These are phyloP conservation scores for Gasteruption jaculator DNA, from an alignment of 2,888 invertebrate species.

Conservation along the genomic window DNA sequence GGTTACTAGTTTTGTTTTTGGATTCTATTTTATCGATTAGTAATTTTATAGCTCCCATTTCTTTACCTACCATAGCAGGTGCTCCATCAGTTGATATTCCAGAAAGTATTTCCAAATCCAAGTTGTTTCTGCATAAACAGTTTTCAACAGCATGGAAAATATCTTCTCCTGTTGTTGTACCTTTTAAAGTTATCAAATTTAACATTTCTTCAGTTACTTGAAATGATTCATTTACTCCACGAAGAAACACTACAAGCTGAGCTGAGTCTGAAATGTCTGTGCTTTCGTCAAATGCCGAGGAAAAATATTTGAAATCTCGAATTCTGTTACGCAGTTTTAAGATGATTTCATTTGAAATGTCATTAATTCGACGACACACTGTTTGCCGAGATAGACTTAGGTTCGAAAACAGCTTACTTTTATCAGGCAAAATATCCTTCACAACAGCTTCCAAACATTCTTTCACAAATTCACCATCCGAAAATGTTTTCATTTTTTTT, in stretches of 20 bases:
- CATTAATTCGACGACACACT: background rate
- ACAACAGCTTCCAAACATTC: conserved; percentile 3
- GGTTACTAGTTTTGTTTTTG: too few species aligned
- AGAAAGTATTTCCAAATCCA: conserved; percentile 1
- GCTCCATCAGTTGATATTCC: conserved; percentile 14
- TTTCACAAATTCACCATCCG: conserved; percentile 4
- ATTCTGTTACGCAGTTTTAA: background rate
- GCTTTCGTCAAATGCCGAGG: conserved; percentile 11
- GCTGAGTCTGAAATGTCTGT: conserved; percentile 6
- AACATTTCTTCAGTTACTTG: conserved; percentile 10
- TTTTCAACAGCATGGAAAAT: conserved; percentile 2
- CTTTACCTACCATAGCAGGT: conserved; percentile 10
- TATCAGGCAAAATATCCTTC: background rate
- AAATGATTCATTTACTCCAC: conserved; percentile 7
- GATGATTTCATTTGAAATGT: background rate
- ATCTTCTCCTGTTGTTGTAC: conserved; percentile 4
- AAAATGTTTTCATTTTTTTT: conserved; percentile 7
- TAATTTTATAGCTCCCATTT: too few species aligned
- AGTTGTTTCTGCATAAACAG: background rate
- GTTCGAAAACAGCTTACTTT: conserved; percentile 1
- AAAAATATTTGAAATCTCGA: conserved; percentile 3
- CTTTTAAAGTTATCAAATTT: conserved; percentile 1
- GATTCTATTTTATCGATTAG: too few species aligned
- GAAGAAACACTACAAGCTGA: conserved; percentile 10
- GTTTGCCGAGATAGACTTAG: conserved; percentile 2